These are phyloP conservation scores for Ectobius pallidus DNA, from an alignment of 2,888 invertebrate genomes.

Conservation along the genomic window DNA sequence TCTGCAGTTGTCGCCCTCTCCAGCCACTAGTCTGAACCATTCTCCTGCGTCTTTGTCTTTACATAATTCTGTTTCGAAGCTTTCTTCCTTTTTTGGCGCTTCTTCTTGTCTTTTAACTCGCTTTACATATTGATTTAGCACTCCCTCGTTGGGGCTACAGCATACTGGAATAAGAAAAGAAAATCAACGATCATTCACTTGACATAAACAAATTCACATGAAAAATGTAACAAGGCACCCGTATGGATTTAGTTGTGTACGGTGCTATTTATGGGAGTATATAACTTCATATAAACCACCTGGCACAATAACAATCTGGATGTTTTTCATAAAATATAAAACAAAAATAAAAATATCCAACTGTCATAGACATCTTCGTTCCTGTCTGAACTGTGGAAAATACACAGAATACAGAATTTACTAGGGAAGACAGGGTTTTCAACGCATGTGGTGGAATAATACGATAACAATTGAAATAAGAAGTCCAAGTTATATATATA, in stretches of 20 bases:
- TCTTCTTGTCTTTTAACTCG: constrained; percentile 62
- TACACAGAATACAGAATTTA: too few species aligned
- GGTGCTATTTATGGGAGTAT: not conserved
- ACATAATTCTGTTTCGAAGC: constrained; percentile 87
- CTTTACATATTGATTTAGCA: constrained; percentile 31
- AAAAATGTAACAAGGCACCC: not conserved
- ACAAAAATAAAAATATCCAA: too few species aligned
- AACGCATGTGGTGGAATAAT: too few species aligned
- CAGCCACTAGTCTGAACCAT: constrained; percentile 90
- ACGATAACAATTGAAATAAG: too few species aligned
- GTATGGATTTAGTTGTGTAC: not conserved
- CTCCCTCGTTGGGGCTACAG: constrained; percentile 1
- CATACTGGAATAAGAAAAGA: constrained; percentile 32
- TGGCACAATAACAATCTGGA: too few species aligned
- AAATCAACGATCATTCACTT: not conserved
- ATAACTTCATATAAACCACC: too few species aligned
- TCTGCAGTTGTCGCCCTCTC: constrained; percentile 90
- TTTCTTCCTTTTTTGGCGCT: constrained; percentile 75
- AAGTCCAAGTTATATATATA: too few species aligned
- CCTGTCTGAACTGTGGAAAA: too few species aligned
- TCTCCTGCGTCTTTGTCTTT: constrained; percentile 95
- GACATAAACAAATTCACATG: too few species aligned
- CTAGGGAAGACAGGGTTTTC: too few species aligned
- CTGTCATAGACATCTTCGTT: too few species aligned
- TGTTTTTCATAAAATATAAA: too few species aligned